These are phyloP conservation scores for Caenorhabditis sulstoni DNA, from an alignment of 2,888 invertebrate species.

Conservation along the genomic window DNA sequence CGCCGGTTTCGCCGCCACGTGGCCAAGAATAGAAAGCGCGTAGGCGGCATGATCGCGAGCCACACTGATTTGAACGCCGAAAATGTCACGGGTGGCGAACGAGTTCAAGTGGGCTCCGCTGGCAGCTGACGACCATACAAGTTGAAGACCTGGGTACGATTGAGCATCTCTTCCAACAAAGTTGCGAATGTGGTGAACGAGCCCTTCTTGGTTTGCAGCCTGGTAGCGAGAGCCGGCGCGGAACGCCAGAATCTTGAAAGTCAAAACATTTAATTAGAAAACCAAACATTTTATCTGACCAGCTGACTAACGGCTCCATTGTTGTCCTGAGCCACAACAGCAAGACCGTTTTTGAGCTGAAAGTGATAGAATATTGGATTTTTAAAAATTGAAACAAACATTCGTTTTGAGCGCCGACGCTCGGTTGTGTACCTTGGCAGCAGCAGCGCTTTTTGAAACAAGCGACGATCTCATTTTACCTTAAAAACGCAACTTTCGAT, in stretches of 20 bases:
- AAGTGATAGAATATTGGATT: too few relatives aligned
- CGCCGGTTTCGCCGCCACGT: conserved; percentile 85
- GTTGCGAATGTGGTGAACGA: conserved; percentile 88
- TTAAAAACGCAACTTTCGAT: conserved; percentile 3
- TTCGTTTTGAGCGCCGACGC: conserved; percentile 25
- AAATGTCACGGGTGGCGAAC: conserved; percentile 66
- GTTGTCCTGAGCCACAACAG: conserved; percentile 89
- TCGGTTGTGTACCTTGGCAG: conserved; percentile 5
- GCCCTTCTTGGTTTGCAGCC: conserved; percentile 87
- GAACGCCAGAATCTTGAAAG: conserved; percentile 86
- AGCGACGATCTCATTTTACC: conserved; percentile 55
- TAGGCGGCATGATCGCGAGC: conserved; percentile 63
- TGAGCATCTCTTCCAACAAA: conserved; percentile 85
- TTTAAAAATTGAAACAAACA: conserved; percentile 2
- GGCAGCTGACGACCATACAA: conserved; percentile 65
- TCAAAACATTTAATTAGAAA: background rate
- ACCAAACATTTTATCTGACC: conserved; percentile 29
- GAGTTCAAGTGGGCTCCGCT: conserved; percentile 63
- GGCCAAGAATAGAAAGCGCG: conserved; percentile 78
- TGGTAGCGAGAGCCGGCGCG: conserved; percentile 91
- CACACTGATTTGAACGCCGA: conserved; percentile 64
- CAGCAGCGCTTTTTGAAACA: conserved; percentile 33
- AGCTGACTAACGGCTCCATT: conserved; percentile 85
- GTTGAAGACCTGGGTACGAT: conserved; percentile 61
- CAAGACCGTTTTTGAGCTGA: conserved; percentile 83